phyloP scores from a whole-genome alignment of 1,140 invertebrate genomes.

The Bombus ignitus region DNA sequence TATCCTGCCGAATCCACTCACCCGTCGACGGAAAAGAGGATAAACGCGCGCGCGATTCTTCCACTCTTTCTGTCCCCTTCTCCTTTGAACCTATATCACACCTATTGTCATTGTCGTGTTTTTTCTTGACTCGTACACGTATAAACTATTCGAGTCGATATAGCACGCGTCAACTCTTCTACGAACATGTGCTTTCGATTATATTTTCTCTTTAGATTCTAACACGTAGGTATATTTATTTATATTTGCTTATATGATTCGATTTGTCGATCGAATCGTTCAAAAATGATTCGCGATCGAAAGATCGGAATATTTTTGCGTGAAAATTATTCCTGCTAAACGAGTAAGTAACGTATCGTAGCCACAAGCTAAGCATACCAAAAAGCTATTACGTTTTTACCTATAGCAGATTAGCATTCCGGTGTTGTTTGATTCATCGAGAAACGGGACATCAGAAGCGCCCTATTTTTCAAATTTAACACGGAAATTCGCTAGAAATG shows the following conservation, averaged over 20 bases:
- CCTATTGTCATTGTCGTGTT: neutral
- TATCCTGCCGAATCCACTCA: conserved; percentile 12
- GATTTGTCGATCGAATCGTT: neutral
- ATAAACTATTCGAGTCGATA: neutral
- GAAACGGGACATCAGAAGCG: neutral
- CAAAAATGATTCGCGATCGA: neutral
- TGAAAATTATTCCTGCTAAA: neutral
- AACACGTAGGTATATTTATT: neutral
- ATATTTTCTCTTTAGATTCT: neutral
- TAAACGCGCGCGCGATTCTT: neutral
- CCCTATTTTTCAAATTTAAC: neutral
- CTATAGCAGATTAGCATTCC: neutral
- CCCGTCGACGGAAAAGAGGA: conserved; percentile 65
- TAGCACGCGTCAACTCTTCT: neutral
- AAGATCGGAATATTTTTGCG: neutral
- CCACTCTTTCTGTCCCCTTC: too few species aligned
- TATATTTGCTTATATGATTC: neutral
- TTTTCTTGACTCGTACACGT: neutral
- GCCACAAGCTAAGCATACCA: neutral
- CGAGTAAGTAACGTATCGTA: neutral
- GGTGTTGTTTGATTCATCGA: neutral
- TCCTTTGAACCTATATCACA: too few species aligned
- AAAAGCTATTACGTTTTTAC: neutral
- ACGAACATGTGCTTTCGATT: neutral
- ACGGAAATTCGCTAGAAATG: neutral